phyloP scores from a whole-genome alignment of 2,113 vertebrate genomes.

The Miniopterus natalensis region DNA sequence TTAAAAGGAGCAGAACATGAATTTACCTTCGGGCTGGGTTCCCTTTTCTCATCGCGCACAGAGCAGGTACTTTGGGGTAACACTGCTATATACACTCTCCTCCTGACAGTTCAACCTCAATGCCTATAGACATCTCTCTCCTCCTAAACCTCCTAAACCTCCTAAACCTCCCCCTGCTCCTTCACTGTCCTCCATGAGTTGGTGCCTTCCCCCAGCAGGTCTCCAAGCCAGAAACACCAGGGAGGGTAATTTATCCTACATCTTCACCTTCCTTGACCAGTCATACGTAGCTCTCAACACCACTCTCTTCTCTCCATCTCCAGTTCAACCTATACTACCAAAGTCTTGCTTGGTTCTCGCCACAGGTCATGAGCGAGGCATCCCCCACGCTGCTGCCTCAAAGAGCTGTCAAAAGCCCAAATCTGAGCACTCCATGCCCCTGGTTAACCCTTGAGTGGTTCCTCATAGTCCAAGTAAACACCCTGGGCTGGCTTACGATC shows the following conservation, averaged over 20 bases:
- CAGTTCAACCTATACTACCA: background rate
- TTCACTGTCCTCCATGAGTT: rapidly evolving
- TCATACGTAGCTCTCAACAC: background rate
- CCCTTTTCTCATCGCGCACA: background rate
- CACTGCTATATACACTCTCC: background rate
- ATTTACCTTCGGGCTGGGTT: too few species aligned
- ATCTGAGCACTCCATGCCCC: background rate
- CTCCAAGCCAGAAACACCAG: background rate
- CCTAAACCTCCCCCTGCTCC: background rate
- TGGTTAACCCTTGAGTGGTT: rapidly evolving
- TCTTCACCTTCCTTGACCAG: background rate
- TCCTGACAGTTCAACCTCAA: background rate
- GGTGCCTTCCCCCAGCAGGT: background rate
- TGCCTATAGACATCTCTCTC: background rate
- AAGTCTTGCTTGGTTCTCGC: background rate
- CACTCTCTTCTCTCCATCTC: background rate
- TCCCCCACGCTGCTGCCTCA: background rate
- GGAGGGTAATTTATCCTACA: too few species aligned
- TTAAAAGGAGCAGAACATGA: background rate
- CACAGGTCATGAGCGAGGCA: too few species aligned
- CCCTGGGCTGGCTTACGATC: background rate
- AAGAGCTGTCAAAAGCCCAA: background rate
- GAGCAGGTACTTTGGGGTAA: background rate
- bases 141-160: background rate
- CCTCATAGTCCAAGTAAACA: background rate